Conservation (phyloP, 2,888 invertebrate genomes). For the Maniola hyperantus region DNA sequence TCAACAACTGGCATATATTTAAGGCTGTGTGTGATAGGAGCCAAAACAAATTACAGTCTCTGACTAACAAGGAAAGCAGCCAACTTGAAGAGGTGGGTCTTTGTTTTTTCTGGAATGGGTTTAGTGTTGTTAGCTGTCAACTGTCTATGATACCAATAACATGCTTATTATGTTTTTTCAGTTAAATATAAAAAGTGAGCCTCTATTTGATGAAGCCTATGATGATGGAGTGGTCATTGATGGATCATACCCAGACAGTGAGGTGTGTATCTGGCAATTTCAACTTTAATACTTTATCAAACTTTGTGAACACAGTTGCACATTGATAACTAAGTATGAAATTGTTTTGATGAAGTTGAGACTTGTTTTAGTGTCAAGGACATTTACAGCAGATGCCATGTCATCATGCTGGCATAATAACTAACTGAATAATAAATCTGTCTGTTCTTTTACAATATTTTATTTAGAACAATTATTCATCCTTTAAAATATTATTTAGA, state of each 20-base stretch:
- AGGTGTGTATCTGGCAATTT: conserved; percentile 59
- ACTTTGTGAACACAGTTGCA: conserved; percentile 15
- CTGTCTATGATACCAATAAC: conserved; percentile 37
- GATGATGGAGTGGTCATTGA: conserved; percentile 81
- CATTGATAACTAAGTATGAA: conserved; percentile 12
- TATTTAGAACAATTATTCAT: neutral
- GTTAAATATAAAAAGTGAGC: conserved; percentile 83
- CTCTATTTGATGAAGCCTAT: conserved; percentile 78
- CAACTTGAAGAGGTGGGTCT: conserved; percentile 79
- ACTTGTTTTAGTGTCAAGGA: conserved; percentile 66
- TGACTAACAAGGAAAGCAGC: conserved; percentile 80
- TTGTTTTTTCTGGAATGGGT: conserved; percentile 57
- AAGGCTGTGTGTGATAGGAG: conserved; percentile 85
- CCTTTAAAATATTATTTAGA: neutral
- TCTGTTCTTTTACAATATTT: neutral
- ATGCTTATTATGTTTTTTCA: conserved; percentile 63
- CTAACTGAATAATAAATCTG: conserved; percentile 1
- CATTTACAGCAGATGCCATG: conserved; percentile 53
- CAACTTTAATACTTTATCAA: conserved; percentile 7
- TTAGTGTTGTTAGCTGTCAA: conserved; percentile 50
- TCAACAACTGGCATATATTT: conserved; percentile 86
- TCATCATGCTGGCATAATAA: conserved; percentile 30
- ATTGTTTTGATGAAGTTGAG: conserved; percentile 29
- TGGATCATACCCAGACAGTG: conserved; percentile 71
- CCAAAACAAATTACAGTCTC: conserved; percentile 84